These are phyloP conservation scores for Ophion ventricosus DNA, from an alignment of 2,888 invertebrate genomes.

Conservation along the genomic window DNA sequence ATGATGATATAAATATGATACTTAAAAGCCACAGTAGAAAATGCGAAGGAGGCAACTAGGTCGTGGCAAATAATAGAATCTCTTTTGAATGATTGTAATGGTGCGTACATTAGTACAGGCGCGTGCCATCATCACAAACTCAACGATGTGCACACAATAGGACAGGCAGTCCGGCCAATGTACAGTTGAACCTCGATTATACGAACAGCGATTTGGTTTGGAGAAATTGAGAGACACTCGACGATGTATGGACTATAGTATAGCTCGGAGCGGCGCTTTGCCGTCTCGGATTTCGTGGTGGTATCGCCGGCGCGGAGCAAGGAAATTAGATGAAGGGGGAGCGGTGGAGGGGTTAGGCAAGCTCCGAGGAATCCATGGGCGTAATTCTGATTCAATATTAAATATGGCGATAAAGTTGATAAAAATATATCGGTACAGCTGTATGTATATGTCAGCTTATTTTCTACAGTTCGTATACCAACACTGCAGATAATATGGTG, in stretches of 20 bases:
- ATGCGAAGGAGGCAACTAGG: slow-evolving; percentile 64
- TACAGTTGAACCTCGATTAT: background rate
- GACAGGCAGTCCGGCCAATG: slow-evolving; percentile 2
- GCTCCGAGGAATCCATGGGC: slow-evolving; percentile 57
- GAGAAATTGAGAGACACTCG: no score
- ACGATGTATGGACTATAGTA: background rate
- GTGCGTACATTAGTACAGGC: slow-evolving; percentile 35
- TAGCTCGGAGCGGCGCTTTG: slow-evolving; percentile 53
- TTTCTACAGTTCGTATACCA: no score
- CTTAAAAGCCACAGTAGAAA: slow-evolving; percentile 42
- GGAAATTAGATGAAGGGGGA: no score
- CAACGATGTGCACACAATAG: slow-evolving; percentile 40
- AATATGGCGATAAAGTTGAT: slow-evolving; percentile 20
- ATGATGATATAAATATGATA: background rate
- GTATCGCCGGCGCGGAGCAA: slow-evolving; percentile 9
- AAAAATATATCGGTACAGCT: no score
- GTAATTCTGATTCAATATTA: slow-evolving; percentile 43
- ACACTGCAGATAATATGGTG: no score
- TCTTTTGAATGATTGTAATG: slow-evolving; percentile 60
- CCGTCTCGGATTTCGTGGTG: slow-evolving; percentile 62
- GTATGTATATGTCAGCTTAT: no score
- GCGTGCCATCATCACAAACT: slow-evolving; percentile 53
- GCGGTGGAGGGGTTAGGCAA: slow-evolving; percentile 43
- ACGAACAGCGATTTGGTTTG: no score
- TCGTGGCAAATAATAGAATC: slow-evolving; percentile 66